Evolutionary conservation across 2,888 invertebrate genomes (phyloP).

Genomic region (Stenolophus ochropezus): DNA sequence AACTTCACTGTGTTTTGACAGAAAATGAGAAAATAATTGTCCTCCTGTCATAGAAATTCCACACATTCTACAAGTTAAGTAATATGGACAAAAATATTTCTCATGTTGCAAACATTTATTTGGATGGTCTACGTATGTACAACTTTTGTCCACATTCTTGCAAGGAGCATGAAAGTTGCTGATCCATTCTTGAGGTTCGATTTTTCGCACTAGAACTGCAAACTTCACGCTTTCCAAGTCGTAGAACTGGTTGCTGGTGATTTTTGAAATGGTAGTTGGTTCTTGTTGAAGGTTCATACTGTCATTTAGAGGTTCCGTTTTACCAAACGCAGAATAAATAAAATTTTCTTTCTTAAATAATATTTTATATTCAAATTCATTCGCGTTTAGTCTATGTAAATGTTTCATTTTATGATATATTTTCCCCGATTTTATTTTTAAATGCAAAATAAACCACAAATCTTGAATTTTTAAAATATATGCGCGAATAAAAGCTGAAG

Average conservation of each 20-base stretch:
- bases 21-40: conserved; percentile 12
- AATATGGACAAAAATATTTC: conserved; percentile 10
- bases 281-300: conserved; percentile 6
- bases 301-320: conserved; percentile 20
- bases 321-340: neutral
- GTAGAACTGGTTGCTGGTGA: neutral
- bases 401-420: conserved; percentile 14
- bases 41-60: conserved; percentile 5
- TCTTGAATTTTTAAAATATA: neutral
- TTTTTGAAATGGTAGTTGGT: conserved; percentile 19
- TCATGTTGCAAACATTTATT: conserved; percentile 17
- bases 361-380: conserved; percentile 13
- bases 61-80: conserved; percentile 1
- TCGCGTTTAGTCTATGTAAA: neutral
- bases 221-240: neutral
- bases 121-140: neutral
- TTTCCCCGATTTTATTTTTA: neutral
- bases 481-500: neutral
- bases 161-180: neutral
- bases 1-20: neutral
- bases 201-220: neutral
- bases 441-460: conserved; percentile 11
- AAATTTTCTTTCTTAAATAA: neutral
- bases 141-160: conserved; percentile 14
- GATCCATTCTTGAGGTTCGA: conserved; percentile 12